phyloP scores from a whole-genome alignment of 2,888 invertebrate genomes.

The Dilophus febrilis region DNA sequence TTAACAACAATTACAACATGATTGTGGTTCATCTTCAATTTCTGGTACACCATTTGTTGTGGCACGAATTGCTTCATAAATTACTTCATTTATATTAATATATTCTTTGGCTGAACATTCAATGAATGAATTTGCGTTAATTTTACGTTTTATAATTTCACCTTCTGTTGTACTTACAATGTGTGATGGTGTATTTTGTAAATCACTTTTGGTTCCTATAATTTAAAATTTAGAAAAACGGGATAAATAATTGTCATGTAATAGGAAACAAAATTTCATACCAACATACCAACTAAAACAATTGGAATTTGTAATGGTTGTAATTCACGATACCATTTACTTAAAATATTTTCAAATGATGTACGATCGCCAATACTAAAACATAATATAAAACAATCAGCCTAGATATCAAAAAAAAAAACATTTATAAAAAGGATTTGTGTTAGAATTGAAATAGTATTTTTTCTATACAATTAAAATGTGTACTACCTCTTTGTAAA shows the following conservation, averaged over 20 bases:
- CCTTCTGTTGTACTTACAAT: not conserved
- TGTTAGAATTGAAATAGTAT: no score
- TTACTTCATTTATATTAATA: constrained; percentile 3
- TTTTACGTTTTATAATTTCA: constrained; percentile 2
- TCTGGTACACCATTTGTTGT: not conserved
- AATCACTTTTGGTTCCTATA: constrained; percentile 4
- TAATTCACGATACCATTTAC: constrained; percentile 6
- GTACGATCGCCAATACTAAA: constrained; percentile 3
- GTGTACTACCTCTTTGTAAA: constrained; percentile 4
- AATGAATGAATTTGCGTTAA: constrained; percentile 4
- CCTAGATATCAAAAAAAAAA: constrained; percentile 1
- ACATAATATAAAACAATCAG: constrained; percentile 6
- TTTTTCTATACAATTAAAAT: not conserved
- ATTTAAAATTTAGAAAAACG: not conserved
- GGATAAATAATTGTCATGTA: no score
- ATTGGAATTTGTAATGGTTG: constrained; percentile 1
- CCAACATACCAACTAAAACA: constrained; percentile 5
- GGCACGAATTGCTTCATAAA: constrained; percentile 5
- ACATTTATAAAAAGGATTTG: no score
- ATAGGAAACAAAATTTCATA: not conserved
- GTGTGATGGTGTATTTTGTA: not conserved
- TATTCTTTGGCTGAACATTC: constrained; percentile 7
- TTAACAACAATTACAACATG: not conserved
- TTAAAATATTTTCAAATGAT: constrained; percentile 3
- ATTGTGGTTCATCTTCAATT: not conserved